These are phyloP conservation scores for Venustoraphidia nigricollis DNA, from an alignment of 2,888 invertebrate genomes.

Conservation along the genomic window DNA sequence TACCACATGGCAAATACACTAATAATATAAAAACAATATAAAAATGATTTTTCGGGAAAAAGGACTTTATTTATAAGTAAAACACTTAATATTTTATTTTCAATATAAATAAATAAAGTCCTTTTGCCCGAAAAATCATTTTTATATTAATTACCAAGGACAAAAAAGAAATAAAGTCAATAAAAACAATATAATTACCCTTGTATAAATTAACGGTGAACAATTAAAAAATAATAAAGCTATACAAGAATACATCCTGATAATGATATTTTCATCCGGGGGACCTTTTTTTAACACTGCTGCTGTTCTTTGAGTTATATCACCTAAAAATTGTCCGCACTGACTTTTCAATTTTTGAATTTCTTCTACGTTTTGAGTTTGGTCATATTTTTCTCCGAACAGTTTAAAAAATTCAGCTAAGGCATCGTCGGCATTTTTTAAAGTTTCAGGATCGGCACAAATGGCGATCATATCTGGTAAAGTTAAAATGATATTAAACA, in stretches of 20 bases:
- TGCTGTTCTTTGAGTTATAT: neutral
- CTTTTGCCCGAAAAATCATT: too few species aligned
- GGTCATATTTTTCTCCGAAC: neutral
- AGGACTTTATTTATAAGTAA: too few species aligned
- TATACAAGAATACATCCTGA: neutral
- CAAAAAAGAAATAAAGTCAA: too few species aligned
- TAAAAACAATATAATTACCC: neutral
- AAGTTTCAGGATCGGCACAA: neutral
- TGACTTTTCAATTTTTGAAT: neutral
- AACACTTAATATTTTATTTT: too few species aligned
- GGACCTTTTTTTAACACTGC: neutral
- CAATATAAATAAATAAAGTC: too few species aligned
- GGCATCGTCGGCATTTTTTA: neutral
- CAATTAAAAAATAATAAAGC: slow-evolving; percentile 1
- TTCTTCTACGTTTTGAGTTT: neutral
- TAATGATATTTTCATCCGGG: neutral
- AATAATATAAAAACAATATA: too few species aligned
- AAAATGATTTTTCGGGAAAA: too few species aligned
- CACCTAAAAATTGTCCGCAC: neutral
- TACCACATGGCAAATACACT: too few species aligned
- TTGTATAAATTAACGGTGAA: neutral
- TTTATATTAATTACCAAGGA: too few species aligned
- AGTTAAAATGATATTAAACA: neutral
- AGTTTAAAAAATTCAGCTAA: neutral
- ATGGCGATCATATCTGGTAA: neutral